Base-by-base conservation (phyloP, 2,888 invertebrate species). In the Caenorhabditis uteleia region DNA sequence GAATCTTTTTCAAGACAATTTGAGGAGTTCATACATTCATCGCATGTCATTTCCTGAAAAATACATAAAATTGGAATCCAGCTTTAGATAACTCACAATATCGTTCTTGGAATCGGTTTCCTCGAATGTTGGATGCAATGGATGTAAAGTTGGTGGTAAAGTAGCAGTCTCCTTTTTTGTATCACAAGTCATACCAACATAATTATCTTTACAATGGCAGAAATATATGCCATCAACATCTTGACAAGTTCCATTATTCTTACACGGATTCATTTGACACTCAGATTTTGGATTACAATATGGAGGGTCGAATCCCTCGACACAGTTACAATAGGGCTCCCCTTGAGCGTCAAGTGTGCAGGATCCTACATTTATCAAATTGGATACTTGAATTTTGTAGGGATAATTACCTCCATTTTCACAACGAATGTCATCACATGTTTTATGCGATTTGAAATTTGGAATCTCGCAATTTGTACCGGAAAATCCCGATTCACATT, bases 201-300 rank as follows among this genome's bases (percentile, higher is more conserved):
- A 78, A 0, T 67, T 68, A n/a, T 27, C 18, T 16, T 65, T 54
- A 55, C 79, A 79, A 21, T 74, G 54, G 16, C 75, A 75, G 43
- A 57, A 69, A 8, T 48, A 68, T 40, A 55, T 55, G 2, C 66
- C 66, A 38, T 66, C 66, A 93, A 93, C 23, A 91, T 93, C 80
- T 94, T 77, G 46, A 70, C 0, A 83, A 3, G 91, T 91, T 16
- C 91, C 95, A 40, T 91, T 75, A 51, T 81, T 81, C 34, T 68
- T 55, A 57, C 78, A 80, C 2, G 77, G 79, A 25, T 66, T 67
- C 14, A 66, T 44, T 7, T 34, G 36, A 44, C 74, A 74, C n/a
- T 47, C 50, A 7, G 60, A 64, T 45, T 50, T 45, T 10, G 58
- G 58, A n/a, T 70, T 68, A 39, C 68, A 66, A 25, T 66, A 69